phyloP scores from a whole-genome alignment of 2,888 invertebrate genomes.

The Nemotelus nigrinus region DNA sequence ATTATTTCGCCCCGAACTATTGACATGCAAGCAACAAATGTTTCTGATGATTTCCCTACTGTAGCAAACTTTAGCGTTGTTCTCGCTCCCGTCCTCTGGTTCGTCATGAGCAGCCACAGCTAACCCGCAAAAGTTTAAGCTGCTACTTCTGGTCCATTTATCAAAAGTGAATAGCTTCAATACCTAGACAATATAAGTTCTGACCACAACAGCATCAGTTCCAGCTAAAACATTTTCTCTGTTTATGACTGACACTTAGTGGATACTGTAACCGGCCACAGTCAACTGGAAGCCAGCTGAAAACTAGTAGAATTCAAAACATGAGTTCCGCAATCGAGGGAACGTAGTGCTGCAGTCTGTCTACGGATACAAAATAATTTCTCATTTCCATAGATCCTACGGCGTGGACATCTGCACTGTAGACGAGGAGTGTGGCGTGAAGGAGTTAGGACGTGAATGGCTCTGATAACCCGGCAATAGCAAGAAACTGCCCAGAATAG shows the following conservation, averaged over 20 bases:
- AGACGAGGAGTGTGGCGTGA: background rate
- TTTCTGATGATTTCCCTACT: constrained; percentile 2
- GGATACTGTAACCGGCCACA: constrained; percentile 19
- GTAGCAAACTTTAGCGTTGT: background rate
- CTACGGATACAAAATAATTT: constrained; percentile 35
- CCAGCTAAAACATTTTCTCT: constrained; percentile 40
- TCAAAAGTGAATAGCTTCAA: constrained; percentile 43
- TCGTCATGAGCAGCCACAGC: background rate
- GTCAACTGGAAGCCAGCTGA: constrained; percentile 1
- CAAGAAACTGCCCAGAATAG: constrained; percentile 15
- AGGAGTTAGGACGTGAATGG: constrained; percentile 12
- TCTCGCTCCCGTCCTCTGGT: background rate
- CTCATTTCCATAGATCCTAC: constrained; percentile 36
- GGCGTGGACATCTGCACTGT: constrained; percentile 27
- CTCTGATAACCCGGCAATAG: background rate
- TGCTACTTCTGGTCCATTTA: constrained; percentile 10
- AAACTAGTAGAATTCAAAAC: background rate
- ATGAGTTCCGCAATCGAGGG: background rate
- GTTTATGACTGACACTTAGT: constrained; percentile 44
- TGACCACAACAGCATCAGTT: constrained; percentile 38
- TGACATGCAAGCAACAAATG: constrained; percentile 34
- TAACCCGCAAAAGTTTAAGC: background rate
- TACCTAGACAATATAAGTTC: constrained; percentile 30
- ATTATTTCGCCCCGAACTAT: constrained; percentile 13
- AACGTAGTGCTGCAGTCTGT: constrained; percentile 15